Conservation (phyloP, 2,888 invertebrate genomes). For the Macrophya alboannulata region DNA sequence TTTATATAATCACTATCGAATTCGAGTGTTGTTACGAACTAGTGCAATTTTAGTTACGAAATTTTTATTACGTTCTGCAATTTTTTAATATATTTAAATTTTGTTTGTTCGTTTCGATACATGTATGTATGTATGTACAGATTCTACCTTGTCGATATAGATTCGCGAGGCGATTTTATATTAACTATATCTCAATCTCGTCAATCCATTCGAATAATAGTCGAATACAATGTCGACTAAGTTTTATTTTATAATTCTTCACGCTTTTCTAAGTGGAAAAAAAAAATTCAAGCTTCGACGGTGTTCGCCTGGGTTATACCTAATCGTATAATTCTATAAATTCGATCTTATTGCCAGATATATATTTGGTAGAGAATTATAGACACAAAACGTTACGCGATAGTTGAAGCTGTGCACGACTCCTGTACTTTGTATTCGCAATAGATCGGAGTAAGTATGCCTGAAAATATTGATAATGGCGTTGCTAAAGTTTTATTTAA, state of each 20-base stretch:
- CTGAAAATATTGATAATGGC: background rate
- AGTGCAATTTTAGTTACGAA: constrained; percentile 30
- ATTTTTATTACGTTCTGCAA: background rate
- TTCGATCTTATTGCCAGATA: constrained; percentile 7
- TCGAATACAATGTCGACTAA: background rate
- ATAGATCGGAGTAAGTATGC: constrained; percentile 1
- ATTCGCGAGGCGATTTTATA: background rate
- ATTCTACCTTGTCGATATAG: background rate
- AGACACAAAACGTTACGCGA: constrained; percentile 1
- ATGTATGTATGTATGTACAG: background rate
- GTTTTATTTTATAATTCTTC: constrained; percentile 22
- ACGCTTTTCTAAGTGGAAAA: background rate
- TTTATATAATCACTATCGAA: background rate
- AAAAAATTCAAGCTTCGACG: background rate
- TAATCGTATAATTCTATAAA: background rate
- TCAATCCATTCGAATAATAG: background rate
- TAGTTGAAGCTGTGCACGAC: background rate
- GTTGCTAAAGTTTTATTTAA: background rate
- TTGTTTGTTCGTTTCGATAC: background rate
- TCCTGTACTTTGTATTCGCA: constrained; percentile 1
- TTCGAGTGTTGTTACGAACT: constrained; percentile 39
- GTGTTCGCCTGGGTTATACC: background rate
- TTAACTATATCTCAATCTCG: background rate
- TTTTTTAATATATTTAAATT: background rate
- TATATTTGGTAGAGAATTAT: background rate